phyloP scores from a whole-genome alignment of 2,797 vertebrate species.

The Loriculus beryllinus region DNA sequence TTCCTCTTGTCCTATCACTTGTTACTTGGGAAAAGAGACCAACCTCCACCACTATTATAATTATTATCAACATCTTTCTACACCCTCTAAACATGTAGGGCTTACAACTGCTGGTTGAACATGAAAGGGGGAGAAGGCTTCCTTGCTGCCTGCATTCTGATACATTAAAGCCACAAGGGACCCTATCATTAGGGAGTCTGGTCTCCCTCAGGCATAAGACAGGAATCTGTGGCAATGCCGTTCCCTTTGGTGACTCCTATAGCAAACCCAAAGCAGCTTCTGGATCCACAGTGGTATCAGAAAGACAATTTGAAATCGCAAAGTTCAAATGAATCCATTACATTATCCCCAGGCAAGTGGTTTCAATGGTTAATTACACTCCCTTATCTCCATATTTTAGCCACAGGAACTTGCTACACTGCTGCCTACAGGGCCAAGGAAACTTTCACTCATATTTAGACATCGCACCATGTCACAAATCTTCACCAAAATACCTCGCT shows the following conservation, averaged over 20 bases:
- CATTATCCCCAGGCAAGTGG: neutral
- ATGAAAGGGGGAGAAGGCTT: neutral
- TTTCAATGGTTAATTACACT: neutral
- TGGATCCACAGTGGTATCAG: neutral
- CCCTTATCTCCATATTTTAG: neutral
- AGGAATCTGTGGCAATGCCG: neutral
- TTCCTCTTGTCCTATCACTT: neutral
- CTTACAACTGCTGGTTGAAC: neutral
- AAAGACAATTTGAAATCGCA: rapidly evolving
- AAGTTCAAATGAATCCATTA: neutral
- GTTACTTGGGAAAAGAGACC: neutral
- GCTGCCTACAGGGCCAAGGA: neutral
- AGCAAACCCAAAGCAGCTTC: neutral
- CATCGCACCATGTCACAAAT: neutral
- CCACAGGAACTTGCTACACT: rapidly evolving
- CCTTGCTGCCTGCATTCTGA: neutral
- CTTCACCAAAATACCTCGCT: neutral
- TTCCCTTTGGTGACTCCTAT: neutral
- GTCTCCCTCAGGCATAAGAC: neutral
- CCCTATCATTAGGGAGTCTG: neutral
- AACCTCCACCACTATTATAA: neutral
- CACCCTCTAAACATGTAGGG: neutral
- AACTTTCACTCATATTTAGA: neutral
- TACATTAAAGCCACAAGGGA: neutral
- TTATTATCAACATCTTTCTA: neutral